Evolutionary conservation across 2,888 invertebrate genomes (phyloP).

Genomic region (Leptinotarsa rubiginosa): DNA sequence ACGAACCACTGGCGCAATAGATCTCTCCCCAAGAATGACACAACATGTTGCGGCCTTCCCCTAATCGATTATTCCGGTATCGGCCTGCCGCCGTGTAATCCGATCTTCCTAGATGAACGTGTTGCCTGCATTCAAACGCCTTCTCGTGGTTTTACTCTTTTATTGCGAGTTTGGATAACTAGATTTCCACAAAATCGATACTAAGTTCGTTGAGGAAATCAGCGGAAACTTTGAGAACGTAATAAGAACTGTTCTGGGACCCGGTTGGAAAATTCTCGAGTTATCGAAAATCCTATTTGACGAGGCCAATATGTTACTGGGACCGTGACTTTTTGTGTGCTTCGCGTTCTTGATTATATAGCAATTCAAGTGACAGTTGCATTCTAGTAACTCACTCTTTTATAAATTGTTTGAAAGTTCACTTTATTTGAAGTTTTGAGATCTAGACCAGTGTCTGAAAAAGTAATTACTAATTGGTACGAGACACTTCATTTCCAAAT

Average conservation of each 20-base stretch:
- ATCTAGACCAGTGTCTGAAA: too few relatives aligned
- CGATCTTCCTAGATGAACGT: slow-evolving; percentile 42
- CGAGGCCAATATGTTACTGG: slow-evolving; percentile 11
- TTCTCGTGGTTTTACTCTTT: slow-evolving; percentile 34
- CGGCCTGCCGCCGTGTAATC: slow-evolving; percentile 43
- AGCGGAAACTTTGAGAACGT: slow-evolving; percentile 9
- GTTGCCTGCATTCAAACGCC: slow-evolving; percentile 41
- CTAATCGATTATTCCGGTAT: slow-evolving; percentile 45
- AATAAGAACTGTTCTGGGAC: slow-evolving; percentile 15
- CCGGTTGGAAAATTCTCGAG: slow-evolving; percentile 5
- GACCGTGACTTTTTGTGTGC: background rate
- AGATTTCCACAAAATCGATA: slow-evolving; percentile 19
- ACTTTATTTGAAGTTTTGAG: too few relatives aligned
- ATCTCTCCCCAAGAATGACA: slow-evolving; percentile 29
- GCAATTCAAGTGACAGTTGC: background rate
- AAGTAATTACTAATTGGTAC: too few relatives aligned
- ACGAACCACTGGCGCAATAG: slow-evolving; percentile 25
- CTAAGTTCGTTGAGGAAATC: slow-evolving; percentile 12
- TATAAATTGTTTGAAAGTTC: too few relatives aligned
- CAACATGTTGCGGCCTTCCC: slow-evolving; percentile 43
- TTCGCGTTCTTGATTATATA: background rate
- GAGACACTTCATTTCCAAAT: too few relatives aligned
- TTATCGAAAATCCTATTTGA: slow-evolving; percentile 8
- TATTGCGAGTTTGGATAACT: slow-evolving; percentile 20
- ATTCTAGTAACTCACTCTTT: background rate